Evolutionary conservation across 2,797 vertebrate species (phyloP).

Genomic region (Crax fasciolata): DNA sequence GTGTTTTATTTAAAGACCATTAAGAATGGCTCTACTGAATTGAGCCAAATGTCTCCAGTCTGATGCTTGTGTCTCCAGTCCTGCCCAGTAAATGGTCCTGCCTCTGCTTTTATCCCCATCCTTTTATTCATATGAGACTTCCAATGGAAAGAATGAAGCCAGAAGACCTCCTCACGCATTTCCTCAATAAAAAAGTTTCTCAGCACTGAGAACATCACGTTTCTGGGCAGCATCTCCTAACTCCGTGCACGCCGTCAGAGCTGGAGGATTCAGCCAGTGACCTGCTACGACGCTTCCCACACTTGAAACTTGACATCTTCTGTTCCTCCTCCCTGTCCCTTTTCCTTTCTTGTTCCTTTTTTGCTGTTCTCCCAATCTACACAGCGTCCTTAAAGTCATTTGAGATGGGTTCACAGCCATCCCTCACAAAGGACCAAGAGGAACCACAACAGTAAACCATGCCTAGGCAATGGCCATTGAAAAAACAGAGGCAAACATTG

Average conservation of each 20-base stretch:
- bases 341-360: background rate
- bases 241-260: fast-evolving
- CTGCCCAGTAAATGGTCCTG: background rate
- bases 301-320: background rate
- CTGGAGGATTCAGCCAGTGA: background rate
- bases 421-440: background rate
- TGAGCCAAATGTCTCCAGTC: background rate
- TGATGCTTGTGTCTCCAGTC: fast-evolving
- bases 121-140: fast-evolving
- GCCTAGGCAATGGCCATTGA: background rate
- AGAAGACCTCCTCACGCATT: background rate
- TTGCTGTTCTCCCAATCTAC: background rate
- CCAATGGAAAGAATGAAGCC: background rate
- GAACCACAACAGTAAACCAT: background rate
- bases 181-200: background rate
- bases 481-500: background rate
- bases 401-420: background rate
- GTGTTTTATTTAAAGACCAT: background rate
- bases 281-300: background rate
- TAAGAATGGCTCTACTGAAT: background rate
- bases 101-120: fast-evolving
- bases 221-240: background rate
- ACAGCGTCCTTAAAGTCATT: background rate
- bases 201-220: background rate
- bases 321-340: background rate